Evolutionary conservation across 35 echinoderm and acorn worm genomes (phyloP), one percentile per base, ranked within the genome.

Genomic region (Anneissia japonica): DNA sequence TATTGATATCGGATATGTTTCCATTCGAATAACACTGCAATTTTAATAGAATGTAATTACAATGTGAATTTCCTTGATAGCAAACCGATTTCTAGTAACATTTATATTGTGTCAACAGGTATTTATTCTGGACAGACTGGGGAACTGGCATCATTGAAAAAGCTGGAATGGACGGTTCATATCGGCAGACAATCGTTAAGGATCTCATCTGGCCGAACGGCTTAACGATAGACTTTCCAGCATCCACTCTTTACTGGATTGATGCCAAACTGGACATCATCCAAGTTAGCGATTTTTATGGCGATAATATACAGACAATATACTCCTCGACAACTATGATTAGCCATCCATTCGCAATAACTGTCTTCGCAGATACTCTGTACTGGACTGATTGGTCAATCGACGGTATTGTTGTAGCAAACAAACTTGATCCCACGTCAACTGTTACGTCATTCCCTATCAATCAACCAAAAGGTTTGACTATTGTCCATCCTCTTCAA

Each of bases 71-170:
- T n/a, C n/a, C n/a, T n/a, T n/a, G n/a, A n/a, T n/a, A n/a, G n/a
- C n/a, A n/a, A n/a, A n/a, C n/a, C n/a, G n/a, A n/a, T n/a, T n/a
- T n/a, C n/a, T n/a, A n/a, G n/a, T n/a, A n/a, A n/a, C n/a, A n/a
- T n/a, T n/a, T n/a, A n/a, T n/a, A n/a, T 64, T 64, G 26, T 16
- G 1, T 64, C 26, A 6, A 2, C 26, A 81, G 79, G 6, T 81
- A 38, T 39, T 39, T 81, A 37, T 81, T 38, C 36, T 81, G 79
- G 79, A 81, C 35, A 30, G 79, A 81, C 79, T 81, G 79, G 79
- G 79, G 79, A 38, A 39, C 35, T 5, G 79, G 35, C 0, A 81
- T 4, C 23, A 81, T 81, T 30, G 79, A 39, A 81, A 81, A 40
- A 26, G 79, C 79, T 3, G 79, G 79, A 3, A 38, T 81, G 35